A percentile compares a stretch with the other conserved stretches of the same genome.
These are phyloP conservation scores for Monochamus alternatus DNA, from an alignment of 2,888 invertebrate species.

Conservation along the genomic window DNA sequence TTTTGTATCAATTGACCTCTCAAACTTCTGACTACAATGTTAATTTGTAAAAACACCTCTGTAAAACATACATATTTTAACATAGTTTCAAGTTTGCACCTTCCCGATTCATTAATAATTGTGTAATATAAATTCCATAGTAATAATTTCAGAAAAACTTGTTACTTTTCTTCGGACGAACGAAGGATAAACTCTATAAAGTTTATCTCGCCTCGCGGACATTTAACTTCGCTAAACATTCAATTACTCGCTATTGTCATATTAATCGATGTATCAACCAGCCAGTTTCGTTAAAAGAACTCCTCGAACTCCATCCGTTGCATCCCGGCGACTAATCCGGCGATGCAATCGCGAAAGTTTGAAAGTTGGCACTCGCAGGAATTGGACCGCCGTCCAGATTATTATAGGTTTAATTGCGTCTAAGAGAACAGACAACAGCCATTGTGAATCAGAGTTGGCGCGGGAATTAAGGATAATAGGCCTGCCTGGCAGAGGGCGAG, in stretches of 20 bases:
- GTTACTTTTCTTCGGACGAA: too few relatives aligned
- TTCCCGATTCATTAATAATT: too few relatives aligned
- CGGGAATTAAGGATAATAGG: slow-evolving; percentile 64
- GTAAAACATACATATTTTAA: too few relatives aligned
- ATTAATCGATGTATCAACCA: not conserved
- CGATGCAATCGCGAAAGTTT: slow-evolving; percentile 54
- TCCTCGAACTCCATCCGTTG: slow-evolving; percentile 6
- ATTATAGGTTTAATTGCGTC: slow-evolving; percentile 65
- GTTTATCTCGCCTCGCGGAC: not conserved
- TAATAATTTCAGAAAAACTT: too few relatives aligned
- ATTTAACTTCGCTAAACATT: not conserved
- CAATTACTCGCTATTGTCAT: not conserved
- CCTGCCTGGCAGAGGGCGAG: slow-evolving; percentile 58
- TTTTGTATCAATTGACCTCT: too few relatives aligned
- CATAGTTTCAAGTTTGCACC: too few relatives aligned
- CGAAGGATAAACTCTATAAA: too few relatives aligned
- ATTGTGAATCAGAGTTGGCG: slow-evolving; percentile 64
- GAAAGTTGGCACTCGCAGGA: slow-evolving; percentile 52
- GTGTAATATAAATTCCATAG: too few relatives aligned
- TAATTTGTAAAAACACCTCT: too few relatives aligned
- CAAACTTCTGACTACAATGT: too few relatives aligned
- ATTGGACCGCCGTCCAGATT: slow-evolving; percentile 58
- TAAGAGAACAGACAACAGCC: slow-evolving; percentile 62
- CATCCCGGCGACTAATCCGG: slow-evolving; percentile 47
- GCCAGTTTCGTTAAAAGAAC: not conserved